Base-by-base conservation (phyloP, 1,140 invertebrate species). In the Neomicropteryx cornuta region DNA sequence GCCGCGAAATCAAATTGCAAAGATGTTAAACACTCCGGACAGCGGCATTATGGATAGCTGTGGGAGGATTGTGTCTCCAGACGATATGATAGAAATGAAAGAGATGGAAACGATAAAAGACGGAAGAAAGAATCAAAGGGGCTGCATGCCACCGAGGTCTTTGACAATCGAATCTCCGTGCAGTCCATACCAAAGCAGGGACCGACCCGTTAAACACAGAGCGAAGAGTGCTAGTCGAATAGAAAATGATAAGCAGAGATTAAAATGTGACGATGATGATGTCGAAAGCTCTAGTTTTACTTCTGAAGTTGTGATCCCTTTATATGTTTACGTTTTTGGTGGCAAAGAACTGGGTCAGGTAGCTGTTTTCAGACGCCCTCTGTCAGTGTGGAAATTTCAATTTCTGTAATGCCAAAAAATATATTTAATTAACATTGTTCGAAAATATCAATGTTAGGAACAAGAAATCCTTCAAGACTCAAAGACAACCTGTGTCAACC, bases 311-410 rank as follows among this genome's bases (percentile, higher is more conserved):
- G 52, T 50, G 10, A 65, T 76, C n/a, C 72, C 74, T 0, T 55
- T 78, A 14, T 76, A 76, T 43, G 70, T 79, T 10, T 80, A 77
- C 48, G 42, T 80, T 4, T 61, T 80, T 4, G 77, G 77, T 4
- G 76, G 77, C 0, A 79, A 77, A 45, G 76, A 79, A 46, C 74
- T 76, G 24, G 75, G 76, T 5, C 76, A 78, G 44, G 74, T 79
- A 2, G 77, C 76, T 2, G 72, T 78, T 13, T 80, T 80, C 41
- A 75, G 75, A 42, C 65, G 76, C 45, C 76, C 77, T 0, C 64
- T 80, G 3, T 77, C 76, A 0, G 62, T 80, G 11, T 80, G 77
- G 77, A 76, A 75, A 46, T 56, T 79, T 6, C 73, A 77, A 42
- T 51, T 79, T n/a, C 60, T 58, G 44, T 62, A 36, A 32, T 27